Evolutionary conservation across 2,888 invertebrate species (phyloP), one percentile per base, ranked within the genome.

Genomic region (Scaptomyza cyrtandrae): DNA sequence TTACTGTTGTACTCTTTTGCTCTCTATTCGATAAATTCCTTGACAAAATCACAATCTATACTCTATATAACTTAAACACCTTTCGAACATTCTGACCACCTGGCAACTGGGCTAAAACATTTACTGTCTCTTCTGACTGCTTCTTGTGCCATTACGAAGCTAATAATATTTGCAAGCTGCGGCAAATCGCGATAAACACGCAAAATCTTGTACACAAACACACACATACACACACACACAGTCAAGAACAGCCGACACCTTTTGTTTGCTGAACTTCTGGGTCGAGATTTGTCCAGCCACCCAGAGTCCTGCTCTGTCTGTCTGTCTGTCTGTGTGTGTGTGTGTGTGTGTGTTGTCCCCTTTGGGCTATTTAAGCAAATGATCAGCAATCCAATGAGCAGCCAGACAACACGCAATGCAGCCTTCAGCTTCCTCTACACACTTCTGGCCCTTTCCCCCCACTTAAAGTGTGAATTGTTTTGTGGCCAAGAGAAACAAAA

Each of bases 331-430:
- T 29, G 80, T 85, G n/a, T n/a, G n/a, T 45, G 39, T 31, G 54
- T 63, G 54, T 67, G 39, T 50, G 53, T 80, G 2, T 29, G 80
- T 85, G 24, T 3, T 24, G 24, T 24, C 82, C 77, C 88, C 87
- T 76, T 75, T 86, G 77, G 88, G 88, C 87, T 86, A 81, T 88
- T 86, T 88, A 86, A 88, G 87, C 86, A 86, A 86, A 86, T 86
- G 85, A 84, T 81, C 88, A 53, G n/a, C n/a, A n/a, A n/a, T n/a
- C n/a, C n/a, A 86, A 86, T 86, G 85, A 84, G 78, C 88, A 53
- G 70, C 71, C 67, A 65, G 71, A 69, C 73, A 71, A 86, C 88
- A 86, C 85, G 85, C 85, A 86, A 86, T 77, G 71, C 49, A 16
- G 7, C 10, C 31, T 19, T 1, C n/a, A n/a, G n/a, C 14, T 7